phyloP scores from a whole-genome alignment of 2,113 vertebrate species.

The Peucedramus taeniatus region DNA sequence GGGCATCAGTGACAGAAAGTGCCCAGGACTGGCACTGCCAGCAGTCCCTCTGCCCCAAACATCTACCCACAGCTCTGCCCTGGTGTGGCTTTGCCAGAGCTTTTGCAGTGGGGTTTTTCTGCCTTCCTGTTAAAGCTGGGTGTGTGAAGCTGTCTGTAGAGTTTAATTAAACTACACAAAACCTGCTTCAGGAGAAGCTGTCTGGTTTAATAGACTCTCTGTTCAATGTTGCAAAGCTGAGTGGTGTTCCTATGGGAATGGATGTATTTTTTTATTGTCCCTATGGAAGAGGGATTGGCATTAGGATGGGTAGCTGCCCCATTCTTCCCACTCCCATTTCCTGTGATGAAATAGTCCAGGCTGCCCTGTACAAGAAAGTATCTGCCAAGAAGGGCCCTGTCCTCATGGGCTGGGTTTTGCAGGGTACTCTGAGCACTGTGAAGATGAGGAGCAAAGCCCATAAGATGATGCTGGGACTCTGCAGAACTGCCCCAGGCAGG shows the following conservation, averaged over 20 bases:
- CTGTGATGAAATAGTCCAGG: neutral
- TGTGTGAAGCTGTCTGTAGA: neutral
- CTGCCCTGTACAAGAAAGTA: neutral
- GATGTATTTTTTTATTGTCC: neutral
- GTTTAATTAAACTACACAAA: neutral
- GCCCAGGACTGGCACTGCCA: neutral
- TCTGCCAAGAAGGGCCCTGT: neutral
- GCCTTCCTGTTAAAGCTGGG: neutral
- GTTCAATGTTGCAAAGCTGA: neutral
- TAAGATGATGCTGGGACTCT: neutral
- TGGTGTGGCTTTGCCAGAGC: neutral
- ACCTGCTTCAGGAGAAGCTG: neutral
- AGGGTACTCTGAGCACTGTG: neutral
- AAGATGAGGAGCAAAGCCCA: neutral
- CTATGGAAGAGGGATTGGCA: neutral
- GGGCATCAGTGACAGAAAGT: fast-evolving
- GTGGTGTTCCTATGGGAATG: neutral
- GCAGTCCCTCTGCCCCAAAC: neutral
- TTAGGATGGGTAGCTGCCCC: neutral
- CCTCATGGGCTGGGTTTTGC: neutral
- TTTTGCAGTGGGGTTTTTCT: neutral
- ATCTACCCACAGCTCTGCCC: neutral
- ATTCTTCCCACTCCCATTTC: neutral
- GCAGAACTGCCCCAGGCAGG: neutral
- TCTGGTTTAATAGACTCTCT: neutral